Percentiles rank a stretch among this genome's conserved stretches.
phyloP scores from a whole-genome alignment of 53 echinoderm and acorn worm species.

The Luidia sarsii region DNA sequence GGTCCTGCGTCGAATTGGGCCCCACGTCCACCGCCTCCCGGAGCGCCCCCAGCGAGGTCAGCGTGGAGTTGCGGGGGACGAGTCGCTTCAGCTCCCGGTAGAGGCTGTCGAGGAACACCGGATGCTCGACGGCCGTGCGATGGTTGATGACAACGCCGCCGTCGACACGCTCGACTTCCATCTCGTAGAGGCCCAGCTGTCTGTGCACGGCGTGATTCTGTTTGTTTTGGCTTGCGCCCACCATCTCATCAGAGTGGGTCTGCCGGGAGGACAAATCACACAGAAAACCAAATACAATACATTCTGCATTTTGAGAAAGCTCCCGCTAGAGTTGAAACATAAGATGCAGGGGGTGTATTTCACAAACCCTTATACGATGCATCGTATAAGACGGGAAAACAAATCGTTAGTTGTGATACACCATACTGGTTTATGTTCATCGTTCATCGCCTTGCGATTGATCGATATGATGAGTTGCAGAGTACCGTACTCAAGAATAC shows the following conservation, averaged over 20 bases:
- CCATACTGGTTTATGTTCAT: too few relatives aligned
- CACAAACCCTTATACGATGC: too few relatives aligned
- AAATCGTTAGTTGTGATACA: too few relatives aligned
- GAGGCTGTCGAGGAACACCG: slow-evolving; percentile 59
- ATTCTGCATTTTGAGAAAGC: neutral
- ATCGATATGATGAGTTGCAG: too few relatives aligned
- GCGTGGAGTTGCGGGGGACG: slow-evolving; percentile 59
- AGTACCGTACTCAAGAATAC: too few relatives aligned
- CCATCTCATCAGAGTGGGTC: slow-evolving; percentile 89
- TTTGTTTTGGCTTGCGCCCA: slow-evolving; percentile 64
- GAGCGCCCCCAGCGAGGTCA: slow-evolving; percentile 63
- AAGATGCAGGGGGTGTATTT: too few relatives aligned
- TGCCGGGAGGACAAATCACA: slow-evolving; percentile 25
- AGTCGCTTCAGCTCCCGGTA: slow-evolving; percentile 62
- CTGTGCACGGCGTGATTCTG: slow-evolving; percentile 89
- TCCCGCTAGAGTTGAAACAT: too few relatives aligned
- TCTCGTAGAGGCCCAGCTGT: slow-evolving; percentile 71
- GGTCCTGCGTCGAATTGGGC: slow-evolving; percentile 23
- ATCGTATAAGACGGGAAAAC: too few relatives aligned
- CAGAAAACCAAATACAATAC: neutral
- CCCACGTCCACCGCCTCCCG: slow-evolving; percentile 62
- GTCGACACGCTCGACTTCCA: slow-evolving; percentile 31
- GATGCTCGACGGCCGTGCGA: slow-evolving; percentile 32
- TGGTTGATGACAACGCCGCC: too few relatives aligned
- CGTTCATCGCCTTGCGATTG: too few relatives aligned